These are phyloP conservation scores for Thymelicus lineola DNA, from an alignment of 2,888 invertebrate genomes.

Conservation along the genomic window DNA sequence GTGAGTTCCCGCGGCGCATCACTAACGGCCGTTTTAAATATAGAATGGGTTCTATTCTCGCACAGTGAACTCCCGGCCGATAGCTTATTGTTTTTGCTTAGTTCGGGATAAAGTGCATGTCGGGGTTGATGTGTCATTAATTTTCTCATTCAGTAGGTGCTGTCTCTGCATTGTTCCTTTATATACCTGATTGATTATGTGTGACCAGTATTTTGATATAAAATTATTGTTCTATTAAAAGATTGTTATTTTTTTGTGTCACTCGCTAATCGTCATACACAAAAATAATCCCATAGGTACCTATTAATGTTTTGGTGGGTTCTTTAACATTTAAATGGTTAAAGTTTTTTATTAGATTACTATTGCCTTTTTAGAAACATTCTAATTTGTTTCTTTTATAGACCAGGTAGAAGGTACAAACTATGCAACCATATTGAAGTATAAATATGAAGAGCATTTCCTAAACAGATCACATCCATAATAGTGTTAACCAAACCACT, in stretches of 20 bases:
- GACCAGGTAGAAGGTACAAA: too few relatives aligned
- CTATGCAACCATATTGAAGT: neutral
- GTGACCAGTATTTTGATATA: too few relatives aligned
- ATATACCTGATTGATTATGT: neutral
- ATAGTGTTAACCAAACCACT: conserved; percentile 30
- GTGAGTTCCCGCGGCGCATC: conserved; percentile 76
- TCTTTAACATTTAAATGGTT: too few relatives aligned
- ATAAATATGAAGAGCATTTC: conserved; percentile 3
- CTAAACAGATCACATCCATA: neutral
- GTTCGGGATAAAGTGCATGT: conserved; percentile 38
- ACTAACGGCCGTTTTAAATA: conserved; percentile 78
- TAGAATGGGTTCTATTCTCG: conserved; percentile 82
- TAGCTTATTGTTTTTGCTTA: conserved; percentile 75
- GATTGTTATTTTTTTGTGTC: too few relatives aligned
- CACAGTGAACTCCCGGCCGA: conserved; percentile 78
- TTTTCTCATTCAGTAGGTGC: conserved; percentile 22
- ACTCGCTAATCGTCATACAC: too few relatives aligned
- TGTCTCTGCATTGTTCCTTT: neutral
- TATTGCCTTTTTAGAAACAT: too few relatives aligned
- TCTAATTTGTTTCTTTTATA: too few relatives aligned
- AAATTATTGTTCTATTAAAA: too few relatives aligned
- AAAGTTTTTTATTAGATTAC: too few relatives aligned
- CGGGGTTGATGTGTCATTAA: conserved; percentile 37
- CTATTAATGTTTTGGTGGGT: too few relatives aligned
- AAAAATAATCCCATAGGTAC: too few relatives aligned